These are phyloP conservation scores for Laticauda colubrina DNA, from an alignment of 2,113 vertebrate species.

Conservation along the genomic window DNA sequence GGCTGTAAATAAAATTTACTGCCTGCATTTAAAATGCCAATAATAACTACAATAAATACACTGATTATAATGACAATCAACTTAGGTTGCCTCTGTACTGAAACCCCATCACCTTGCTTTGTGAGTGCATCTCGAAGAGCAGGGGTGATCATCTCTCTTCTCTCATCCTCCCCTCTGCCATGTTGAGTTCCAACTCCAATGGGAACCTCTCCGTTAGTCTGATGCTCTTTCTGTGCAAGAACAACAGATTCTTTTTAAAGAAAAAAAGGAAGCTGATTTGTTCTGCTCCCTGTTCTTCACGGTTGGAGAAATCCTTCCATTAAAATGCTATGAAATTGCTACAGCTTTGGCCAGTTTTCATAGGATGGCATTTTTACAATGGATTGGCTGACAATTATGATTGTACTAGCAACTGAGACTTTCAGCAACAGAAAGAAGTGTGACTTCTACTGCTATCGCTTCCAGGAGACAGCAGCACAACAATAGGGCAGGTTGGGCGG, in stretches of 20 bases:
- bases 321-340: background rate
- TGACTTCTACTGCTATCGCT: background rate
- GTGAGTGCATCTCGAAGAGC: slow-evolving; percentile 83
- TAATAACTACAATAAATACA: background rate
- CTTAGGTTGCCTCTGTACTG: background rate
- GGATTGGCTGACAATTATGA: background rate
- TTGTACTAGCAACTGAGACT: background rate
- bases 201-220: slow-evolving; percentile 42
- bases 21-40: background rate
- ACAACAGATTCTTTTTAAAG: slow-evolving; percentile 21
- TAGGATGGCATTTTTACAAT: background rate
- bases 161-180: slow-evolving; percentile 60
- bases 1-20: background rate
- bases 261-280: slow-evolving; percentile 27
- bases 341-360: background rate
- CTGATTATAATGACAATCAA: background rate
- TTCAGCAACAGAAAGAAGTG: background rate
- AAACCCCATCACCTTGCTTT: slow-evolving; percentile 83
- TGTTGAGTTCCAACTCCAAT: slow-evolving; percentile 54
- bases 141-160: slow-evolving; percentile 89
- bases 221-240: slow-evolving; percentile 69
- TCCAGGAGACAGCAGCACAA: background rate
- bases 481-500: background rate
- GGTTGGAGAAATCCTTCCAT: background rate
- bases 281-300: background rate